Evolutionary conservation across 2,797 vertebrate species (phyloP).

Genomic region (Brotula barbata): DNA sequence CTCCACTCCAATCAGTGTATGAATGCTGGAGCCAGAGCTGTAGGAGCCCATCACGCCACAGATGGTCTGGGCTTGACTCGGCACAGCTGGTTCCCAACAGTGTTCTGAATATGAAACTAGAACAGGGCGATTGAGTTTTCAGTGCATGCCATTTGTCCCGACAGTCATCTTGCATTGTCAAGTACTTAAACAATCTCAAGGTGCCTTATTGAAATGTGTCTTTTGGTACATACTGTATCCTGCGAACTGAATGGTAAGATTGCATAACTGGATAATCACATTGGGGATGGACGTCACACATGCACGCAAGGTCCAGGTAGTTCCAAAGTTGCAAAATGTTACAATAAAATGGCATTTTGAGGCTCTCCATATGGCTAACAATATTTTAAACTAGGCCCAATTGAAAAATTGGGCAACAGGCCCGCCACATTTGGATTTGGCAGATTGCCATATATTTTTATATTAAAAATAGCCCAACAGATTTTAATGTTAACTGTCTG

Average conservation of each 20-base stretch:
- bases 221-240: conserved; percentile 42
- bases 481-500: too few relatives aligned
- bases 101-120: conserved; percentile 47
- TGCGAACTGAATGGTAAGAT: conserved; percentile 31
- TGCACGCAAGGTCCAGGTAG: conserved; percentile 1
- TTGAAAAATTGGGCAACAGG: too few relatives aligned
- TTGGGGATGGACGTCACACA: conserved; percentile 1
- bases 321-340: conserved; percentile 8
- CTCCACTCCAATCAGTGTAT: conserved; percentile 11
- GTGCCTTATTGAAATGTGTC: conserved; percentile 45
- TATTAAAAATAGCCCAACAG: too few relatives aligned
- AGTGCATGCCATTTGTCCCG: conserved; percentile 44
- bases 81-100: conserved; percentile 53
- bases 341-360: conserved; percentile 12
- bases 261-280: conserved; percentile 26
- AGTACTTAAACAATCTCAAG: conserved; percentile 48
- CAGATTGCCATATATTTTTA: too few relatives aligned
- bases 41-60: conserved; percentile 27
- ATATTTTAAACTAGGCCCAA: too few relatives aligned
- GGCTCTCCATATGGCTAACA: not conserved
- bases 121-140: conserved; percentile 47
- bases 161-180: conserved; percentile 37
- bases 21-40: conserved; percentile 18
- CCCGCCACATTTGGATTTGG: too few relatives aligned
- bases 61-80: conserved; percentile 49